A percentile compares a stretch with the other conserved stretches of the same genome.
These are phyloP conservation scores for Chaitophorus viminalis DNA, from an alignment of 2,888 invertebrate species.

Conservation along the genomic window DNA sequence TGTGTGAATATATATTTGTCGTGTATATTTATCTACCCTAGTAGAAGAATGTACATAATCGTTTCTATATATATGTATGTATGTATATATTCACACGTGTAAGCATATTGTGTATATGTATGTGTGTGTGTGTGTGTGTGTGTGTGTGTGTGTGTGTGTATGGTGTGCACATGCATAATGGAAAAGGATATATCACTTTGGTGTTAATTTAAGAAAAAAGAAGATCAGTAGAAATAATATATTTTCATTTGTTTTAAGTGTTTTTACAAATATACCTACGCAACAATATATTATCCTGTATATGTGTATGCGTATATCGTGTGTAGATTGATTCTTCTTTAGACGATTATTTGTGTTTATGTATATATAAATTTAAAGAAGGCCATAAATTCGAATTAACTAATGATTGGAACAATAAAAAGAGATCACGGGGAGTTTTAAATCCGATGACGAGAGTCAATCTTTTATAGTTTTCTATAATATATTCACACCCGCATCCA, in stretches of 20 bases:
- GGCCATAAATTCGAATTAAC: constrained; percentile 32
- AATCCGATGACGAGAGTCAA: not conserved
- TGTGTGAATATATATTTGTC: too few species aligned
- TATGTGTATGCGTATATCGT: not conserved
- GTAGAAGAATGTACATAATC: too few species aligned
- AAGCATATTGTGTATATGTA: not conserved
- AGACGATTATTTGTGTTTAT: not conserved
- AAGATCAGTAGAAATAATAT: constrained; percentile 19
- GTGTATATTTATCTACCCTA: too few species aligned
- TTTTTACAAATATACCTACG: constrained; percentile 12
- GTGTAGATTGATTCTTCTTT: constrained; percentile 7
- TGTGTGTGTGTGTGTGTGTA: not conserved
- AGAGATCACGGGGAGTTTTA: constrained; percentile 16
- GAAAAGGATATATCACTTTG: constrained; percentile 4
- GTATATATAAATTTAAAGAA: not conserved
- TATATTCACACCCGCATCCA: not conserved
- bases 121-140: not conserved
- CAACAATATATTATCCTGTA: not conserved
- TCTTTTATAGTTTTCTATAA: not conserved
- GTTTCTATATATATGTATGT: too few species aligned
- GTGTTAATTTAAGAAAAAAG: constrained; percentile 30
- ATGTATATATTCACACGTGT: not conserved
- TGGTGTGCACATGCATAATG: not conserved
- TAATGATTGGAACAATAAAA: constrained; percentile 25
- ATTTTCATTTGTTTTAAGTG: constrained; percentile 49